Conservation (phyloP, 2,797 vertebrate genomes). For the Coracias cyanogaster region DNA sequence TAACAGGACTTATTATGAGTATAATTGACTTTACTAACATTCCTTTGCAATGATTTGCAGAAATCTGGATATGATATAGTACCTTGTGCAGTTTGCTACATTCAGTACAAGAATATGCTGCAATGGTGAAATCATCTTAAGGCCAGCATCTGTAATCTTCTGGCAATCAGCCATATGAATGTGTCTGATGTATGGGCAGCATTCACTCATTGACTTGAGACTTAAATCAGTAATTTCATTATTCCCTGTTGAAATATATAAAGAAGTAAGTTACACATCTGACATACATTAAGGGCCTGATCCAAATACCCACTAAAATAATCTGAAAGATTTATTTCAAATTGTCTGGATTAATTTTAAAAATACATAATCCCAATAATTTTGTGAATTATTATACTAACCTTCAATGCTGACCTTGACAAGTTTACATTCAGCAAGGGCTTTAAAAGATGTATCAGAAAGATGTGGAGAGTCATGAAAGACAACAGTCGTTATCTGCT, state of each 20-base stretch:
- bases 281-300: background rate
- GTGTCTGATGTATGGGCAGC: constrained; percentile 77
- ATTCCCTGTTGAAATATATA: constrained; percentile 77
- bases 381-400: constrained; percentile 42
- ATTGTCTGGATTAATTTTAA: background rate
- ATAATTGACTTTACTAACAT: background rate
- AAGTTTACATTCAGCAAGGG: constrained; percentile 77
- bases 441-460: constrained; percentile 81
- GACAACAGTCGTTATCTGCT: constrained; percentile 75
- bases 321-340: background rate
- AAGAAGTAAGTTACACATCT: background rate
- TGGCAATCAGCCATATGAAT: constrained; percentile 81
- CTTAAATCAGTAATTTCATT: constrained; percentile 81
- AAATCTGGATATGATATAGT: constrained; percentile 8
- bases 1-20: background rate
- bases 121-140: constrained; percentile 79
- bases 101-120: constrained; percentile 80
- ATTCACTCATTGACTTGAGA: constrained; percentile 81
- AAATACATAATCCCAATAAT: background rate
- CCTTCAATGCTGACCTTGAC: constrained; percentile 79
- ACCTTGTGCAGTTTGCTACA: constrained; percentile 85
- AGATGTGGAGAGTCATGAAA: constrained; percentile 82
- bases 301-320: background rate
- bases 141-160: constrained; percentile 79
- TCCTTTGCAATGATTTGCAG: background rate